phyloP scores from a whole-genome alignment of 2,797 vertebrate species.

The Takifugu ocellatus region DNA sequence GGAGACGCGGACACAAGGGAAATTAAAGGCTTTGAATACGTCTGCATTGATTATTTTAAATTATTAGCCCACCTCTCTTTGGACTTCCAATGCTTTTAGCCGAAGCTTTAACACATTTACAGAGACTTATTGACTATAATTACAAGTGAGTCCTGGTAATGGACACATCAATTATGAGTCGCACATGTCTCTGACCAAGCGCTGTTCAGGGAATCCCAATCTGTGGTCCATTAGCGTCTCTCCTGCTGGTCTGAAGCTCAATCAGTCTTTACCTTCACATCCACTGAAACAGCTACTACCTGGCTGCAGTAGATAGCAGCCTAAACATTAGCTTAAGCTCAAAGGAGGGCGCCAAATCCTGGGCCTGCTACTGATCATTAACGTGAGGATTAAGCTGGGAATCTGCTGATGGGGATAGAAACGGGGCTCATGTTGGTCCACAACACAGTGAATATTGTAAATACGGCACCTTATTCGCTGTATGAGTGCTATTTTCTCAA shows the following conservation, averaged over 20 bases:
- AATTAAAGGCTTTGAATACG: conserved; percentile 99
- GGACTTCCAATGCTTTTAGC: conserved; percentile 99
- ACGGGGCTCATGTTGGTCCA: no score
- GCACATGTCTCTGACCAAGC: conserved; percentile 96
- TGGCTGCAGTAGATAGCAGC: conserved; percentile 67
- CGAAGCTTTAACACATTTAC: conserved; percentile 99
- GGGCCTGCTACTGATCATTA: no score
- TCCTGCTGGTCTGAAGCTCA: conserved; percentile 72
- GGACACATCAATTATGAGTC: conserved; percentile 99
- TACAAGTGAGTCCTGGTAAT: conserved; percentile 99
- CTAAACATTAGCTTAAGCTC: conserved; percentile 56
- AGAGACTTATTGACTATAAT: conserved; percentile 99
- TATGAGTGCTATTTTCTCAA: no score
- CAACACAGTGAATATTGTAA: no score
- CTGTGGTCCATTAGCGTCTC: conserved; percentile 95
- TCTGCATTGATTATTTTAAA: conserved; percentile 99
- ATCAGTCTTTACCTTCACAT: conserved; percentile 75
- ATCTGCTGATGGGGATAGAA: no score
- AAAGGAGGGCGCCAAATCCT: no score
- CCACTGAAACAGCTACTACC: conserved; percentile 66
- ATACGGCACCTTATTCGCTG: no score
- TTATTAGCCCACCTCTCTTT: conserved; percentile 99
- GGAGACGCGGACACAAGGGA: conserved; percentile 90
- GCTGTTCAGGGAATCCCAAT: conserved; percentile 98
- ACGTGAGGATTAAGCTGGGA: no score